Base-by-base conservation (phyloP, 2,888 invertebrate genomes). In the Caenorhabditis plicata region DNA sequence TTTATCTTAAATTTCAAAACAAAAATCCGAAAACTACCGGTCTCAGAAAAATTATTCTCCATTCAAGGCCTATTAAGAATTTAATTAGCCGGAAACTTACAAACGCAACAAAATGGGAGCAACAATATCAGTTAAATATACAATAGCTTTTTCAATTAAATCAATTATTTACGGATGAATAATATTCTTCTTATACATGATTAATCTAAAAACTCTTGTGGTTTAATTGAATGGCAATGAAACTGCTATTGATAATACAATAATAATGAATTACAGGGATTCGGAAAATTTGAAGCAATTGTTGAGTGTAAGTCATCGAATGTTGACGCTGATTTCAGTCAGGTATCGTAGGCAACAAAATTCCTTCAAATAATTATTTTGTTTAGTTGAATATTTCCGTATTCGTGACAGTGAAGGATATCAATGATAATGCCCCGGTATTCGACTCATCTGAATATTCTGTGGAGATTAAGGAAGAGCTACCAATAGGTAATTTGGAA, bases 351-450 rank as follows among this genome's bases (percentile, higher is more conserved):
- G n/a, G n/a, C n/a, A n/a, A n/a, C n/a, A n/a, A n/a, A n/a, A n/a
- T n/a, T n/a, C n/a, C 43, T 49, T 43, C 49, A 50, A 45, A 50
- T 42, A 33, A 42, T 39, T 45, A 36, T 39, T 65, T 70, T n/a
- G n/a, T n/a, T 42, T 64, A 77, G 77, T 40, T 79, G 51, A 79
- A 79, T 54, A 79, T 79, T 49, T 65, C 69, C 20, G 68, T 75
- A 13, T 71, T 78, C 49, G 71, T 79, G 36, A 71, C 71, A n/a
- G 70, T 79, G 33, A 74, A 73, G 49, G 79, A 79, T 53, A 74
- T 79, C 36, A 79, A 79, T 42, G 79, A 79, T 57, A 80, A 80
- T 54, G 67, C 79, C 19, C 79, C 79, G 8, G 64, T 63, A 27
- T 79, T 79, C 51, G 71, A 71, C 50, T 56, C 71, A 32, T 43